These are phyloP conservation scores for Brachionichthys hirsutus DNA, from an alignment of 2,113 vertebrate species.

Conservation along the genomic window DNA sequence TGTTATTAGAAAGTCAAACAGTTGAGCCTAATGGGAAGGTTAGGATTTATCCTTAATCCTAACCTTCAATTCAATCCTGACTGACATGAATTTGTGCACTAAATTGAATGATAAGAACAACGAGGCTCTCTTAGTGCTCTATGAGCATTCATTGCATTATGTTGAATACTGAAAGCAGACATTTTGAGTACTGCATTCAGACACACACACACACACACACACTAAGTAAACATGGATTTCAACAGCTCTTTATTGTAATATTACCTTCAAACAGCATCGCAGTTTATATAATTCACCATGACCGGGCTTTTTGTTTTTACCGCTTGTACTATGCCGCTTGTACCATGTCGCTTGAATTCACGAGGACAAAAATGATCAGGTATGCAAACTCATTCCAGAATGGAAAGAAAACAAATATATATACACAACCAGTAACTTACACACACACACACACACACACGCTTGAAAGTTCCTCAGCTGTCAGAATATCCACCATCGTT, in stretches of 20 bases:
- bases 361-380: conserved; percentile 26
- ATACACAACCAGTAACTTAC: background rate
- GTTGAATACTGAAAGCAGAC: conserved; percentile 30
- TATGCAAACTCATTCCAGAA: background rate
- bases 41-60: too few relatives aligned
- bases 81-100: too few relatives aligned
- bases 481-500: conserved; percentile 68
- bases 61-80: too few relatives aligned
- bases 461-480: conserved; percentile 50
- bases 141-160: conserved; percentile 26
- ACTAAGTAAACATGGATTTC: too few relatives aligned
- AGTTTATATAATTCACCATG: conserved; percentile 27
- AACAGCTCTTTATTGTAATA: too few relatives aligned
- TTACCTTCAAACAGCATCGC: background rate
- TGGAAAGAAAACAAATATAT: conserved; percentile 1
- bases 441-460: background rate
- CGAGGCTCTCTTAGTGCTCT: conserved; percentile 9
- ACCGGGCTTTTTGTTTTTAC: conserved; percentile 18
- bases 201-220: too few relatives aligned
- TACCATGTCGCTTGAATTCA: conserved; percentile 37
- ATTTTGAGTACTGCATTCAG: conserved; percentile 13
- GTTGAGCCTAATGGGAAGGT: too few relatives aligned
- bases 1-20: too few relatives aligned
- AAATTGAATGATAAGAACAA: background rate
- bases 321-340: conserved; percentile 6